Conservation (phyloP, 92 coral and sea anemone genomes). For the Porites evermanni region DNA sequence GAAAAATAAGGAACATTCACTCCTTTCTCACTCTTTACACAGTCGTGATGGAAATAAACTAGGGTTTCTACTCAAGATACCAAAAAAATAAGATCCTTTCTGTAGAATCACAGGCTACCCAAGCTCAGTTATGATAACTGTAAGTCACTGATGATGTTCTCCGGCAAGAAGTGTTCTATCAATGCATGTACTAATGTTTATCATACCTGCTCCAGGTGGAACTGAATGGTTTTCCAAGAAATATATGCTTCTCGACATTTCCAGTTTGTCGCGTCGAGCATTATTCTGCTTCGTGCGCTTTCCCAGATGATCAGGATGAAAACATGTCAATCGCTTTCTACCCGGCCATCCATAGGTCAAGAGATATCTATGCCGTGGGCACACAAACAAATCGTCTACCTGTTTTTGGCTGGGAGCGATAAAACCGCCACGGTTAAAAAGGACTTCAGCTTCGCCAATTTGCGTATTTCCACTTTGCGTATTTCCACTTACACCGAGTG, state of each 20-base stretch:
- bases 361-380: background rate
- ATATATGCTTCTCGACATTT: constrained; percentile 11
- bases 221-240: background rate
- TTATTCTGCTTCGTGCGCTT: background rate
- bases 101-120: too few relatives aligned
- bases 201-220: constrained; percentile 15
- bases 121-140: too few relatives aligned
- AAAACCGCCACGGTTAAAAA: constrained; percentile 9
- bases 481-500: background rate
- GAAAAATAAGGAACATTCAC: background rate
- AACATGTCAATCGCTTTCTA: constrained; percentile 4
- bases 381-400: constrained; percentile 10
- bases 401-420: background rate
- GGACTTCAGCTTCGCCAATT: constrained; percentile 13
- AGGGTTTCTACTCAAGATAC: too few relatives aligned
- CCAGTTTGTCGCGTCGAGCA: background rate
- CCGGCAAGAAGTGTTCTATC: background rate
- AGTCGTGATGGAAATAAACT: too few relatives aligned
- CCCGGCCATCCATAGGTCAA: constrained; percentile 2
- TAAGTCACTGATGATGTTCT: too few relatives aligned
- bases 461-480: background rate
- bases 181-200: background rate
- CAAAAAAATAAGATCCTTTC: too few relatives aligned
- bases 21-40: too few relatives aligned
- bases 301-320: constrained; percentile 16